Evolutionary conservation across 1,140 invertebrate genomes (phyloP).

Genomic region (Camponotus vicinus): DNA sequence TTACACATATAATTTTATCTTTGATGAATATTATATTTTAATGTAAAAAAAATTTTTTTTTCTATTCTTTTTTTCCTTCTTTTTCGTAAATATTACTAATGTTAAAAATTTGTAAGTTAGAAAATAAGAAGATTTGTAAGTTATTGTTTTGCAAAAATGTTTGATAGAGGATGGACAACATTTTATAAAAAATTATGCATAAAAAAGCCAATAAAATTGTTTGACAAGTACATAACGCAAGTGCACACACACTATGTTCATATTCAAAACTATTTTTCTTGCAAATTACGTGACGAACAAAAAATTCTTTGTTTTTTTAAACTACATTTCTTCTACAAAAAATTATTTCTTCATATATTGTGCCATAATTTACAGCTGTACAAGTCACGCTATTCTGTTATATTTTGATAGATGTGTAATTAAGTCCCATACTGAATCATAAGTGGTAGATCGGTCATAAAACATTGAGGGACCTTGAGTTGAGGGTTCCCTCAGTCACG

Average conservation of each 20-base stretch:
- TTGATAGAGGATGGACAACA: not conserved
- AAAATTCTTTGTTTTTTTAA: not conserved
- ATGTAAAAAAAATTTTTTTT: not conserved
- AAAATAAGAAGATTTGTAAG: not conserved
- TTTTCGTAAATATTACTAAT: not conserved
- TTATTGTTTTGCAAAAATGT: not conserved
- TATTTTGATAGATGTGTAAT: slow-evolving; percentile 54
- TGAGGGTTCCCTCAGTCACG: slow-evolving; percentile 24
- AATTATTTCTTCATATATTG: not conserved
- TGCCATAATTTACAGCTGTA: slow-evolving; percentile 19
- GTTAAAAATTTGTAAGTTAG: not conserved
- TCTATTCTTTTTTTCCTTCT: too few relatives aligned
- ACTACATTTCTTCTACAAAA: not conserved
- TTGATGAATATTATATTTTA: not conserved
- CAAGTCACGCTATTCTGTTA: slow-evolving; percentile 45
- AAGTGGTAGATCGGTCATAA: slow-evolving; percentile 60
- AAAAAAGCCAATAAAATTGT: slow-evolving; percentile 1
- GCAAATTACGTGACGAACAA: not conserved
- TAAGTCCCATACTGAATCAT: slow-evolving; percentile 51
- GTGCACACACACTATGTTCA: not conserved
- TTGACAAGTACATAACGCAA: not conserved
- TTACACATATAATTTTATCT: not conserved
- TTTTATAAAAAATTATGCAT: not conserved
- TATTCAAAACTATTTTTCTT: slow-evolving; percentile 18
- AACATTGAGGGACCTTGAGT: slow-evolving; percentile 35